phyloP scores from a whole-genome alignment of 2,888 invertebrate genomes.

The Masnerella sp. region DNA sequence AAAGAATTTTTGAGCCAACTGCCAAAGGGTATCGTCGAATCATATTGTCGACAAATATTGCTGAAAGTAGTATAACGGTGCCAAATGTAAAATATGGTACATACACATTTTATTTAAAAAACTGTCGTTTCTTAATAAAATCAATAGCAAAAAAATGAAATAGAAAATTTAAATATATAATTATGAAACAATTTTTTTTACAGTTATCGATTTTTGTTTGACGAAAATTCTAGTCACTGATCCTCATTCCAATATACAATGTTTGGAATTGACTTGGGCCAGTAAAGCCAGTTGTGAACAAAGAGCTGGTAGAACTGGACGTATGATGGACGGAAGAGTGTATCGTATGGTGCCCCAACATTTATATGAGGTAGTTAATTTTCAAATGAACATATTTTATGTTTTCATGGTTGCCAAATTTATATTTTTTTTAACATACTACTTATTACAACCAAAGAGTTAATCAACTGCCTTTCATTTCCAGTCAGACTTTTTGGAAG shows the following conservation, averaged over 20 bases:
- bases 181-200: slow-evolving; percentile 63
- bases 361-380: slow-evolving; percentile 81
- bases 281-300: slow-evolving; percentile 93
- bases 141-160: neutral
- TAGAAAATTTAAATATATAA: neutral
- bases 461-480: no score
- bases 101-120: neutral
- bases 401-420: no score
- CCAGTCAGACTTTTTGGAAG: slow-evolving; percentile 79
- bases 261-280: slow-evolving; percentile 91
- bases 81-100: slow-evolving; percentile 90
- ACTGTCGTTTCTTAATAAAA: no score
- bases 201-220: slow-evolving; percentile 96
- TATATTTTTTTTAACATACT: no score
- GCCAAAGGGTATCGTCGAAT: slow-evolving; percentile 86
- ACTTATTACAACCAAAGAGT: no score
- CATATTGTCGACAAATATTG: slow-evolving; percentile 93
- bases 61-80: slow-evolving; percentile 95
- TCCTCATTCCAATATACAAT: slow-evolving; percentile 86
- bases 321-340: slow-evolving; percentile 90
- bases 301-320: slow-evolving; percentile 93
- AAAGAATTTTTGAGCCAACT: slow-evolving; percentile 81
- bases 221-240: slow-evolving; percentile 90
- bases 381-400: no score
- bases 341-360: slow-evolving; percentile 86